Evolutionary conservation across 2,113 vertebrate genomes (phyloP), one percentile per base, ranked within the genome.

Genomic region (Lamprologus lemairii): DNA sequence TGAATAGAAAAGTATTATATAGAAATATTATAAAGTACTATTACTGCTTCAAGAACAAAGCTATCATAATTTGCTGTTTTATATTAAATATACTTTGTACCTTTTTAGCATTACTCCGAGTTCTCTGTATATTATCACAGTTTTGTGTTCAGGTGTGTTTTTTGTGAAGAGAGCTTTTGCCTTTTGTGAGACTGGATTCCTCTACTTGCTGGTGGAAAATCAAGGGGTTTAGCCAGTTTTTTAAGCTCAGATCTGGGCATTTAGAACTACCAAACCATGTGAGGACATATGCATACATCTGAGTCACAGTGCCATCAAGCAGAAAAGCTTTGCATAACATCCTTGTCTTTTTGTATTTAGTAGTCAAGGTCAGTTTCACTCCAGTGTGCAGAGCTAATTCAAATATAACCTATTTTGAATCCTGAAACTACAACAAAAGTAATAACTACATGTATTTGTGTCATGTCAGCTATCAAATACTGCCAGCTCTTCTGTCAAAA

Each of bases 371-470:
- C 87, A 86, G 63, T 47, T 80, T 85, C 63, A 68, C 86, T 87
- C 75, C 17, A 63, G 28, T 55, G 35, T 81, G 42, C 81, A 49
- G 68, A 81, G 81, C 54, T 71, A 87, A 71, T 86, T 88, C 63
- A 73, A 80, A 78, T 33, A 81, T 68, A 80, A 89, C 63, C 81
- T 45, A 78, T 73, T 88, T 83, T 79, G 84, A 51, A 87, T 55
- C 42, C 49, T 63, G 35, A 84, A 68, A 79, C 33, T 35, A 45
- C 68, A 88, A 88, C 49, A 83, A 85, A 88, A 86, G 4, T 63
- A 65, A 88, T 84, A 88, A 90, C 90, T 35, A 88, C 21, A 87
- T 88, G 84, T 53, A 90, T 89, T 86, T 89, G 55, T 88, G 73
- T 87, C 90, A 89, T 35, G 80, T 17, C 65, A 82, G 57, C 7